Percentiles rank a stretch among this genome's conserved stretches.
Evolutionary conservation across 2,797 vertebrate species (phyloP).

Genomic region (Podargus strigoides): DNA sequence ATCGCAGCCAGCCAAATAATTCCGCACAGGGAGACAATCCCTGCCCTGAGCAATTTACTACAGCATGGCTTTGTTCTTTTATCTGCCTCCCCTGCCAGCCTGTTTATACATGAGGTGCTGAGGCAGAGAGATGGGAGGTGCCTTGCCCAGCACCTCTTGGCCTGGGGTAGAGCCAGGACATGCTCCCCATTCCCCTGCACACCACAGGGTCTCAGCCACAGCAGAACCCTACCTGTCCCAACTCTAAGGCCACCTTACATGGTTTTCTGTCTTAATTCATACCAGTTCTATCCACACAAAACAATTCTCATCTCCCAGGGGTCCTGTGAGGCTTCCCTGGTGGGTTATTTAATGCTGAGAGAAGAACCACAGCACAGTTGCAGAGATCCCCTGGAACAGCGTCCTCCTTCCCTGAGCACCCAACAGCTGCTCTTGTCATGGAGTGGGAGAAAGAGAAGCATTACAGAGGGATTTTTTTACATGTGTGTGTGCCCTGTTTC

Average conservation of each 20-base stretch:
- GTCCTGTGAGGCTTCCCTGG: background rate
- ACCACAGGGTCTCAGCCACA: background rate
- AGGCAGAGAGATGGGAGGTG: background rate
- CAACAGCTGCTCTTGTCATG: background rate
- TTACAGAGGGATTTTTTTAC: background rate
- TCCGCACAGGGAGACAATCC: background rate
- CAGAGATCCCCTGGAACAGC: background rate
- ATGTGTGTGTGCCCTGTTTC: background rate
- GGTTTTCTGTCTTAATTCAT: background rate
- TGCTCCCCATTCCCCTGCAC: background rate
- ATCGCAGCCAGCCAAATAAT: accelerated
- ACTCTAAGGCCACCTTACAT: background rate
- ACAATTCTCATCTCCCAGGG: background rate
- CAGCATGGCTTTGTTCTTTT: background rate
- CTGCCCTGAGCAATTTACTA: background rate
- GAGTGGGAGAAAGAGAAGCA: background rate
- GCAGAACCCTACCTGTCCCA: background rate
- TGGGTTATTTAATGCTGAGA: background rate
- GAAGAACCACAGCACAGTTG: background rate
- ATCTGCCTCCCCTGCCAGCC: background rate
- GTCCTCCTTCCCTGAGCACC: background rate
- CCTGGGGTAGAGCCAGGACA: background rate
- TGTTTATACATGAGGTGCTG: background rate
- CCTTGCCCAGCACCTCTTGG: background rate
- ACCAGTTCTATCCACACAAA: background rate